These are phyloP conservation scores for Sesia bembeciformis DNA, from an alignment of 2,888 invertebrate genomes.

Conservation along the genomic window DNA sequence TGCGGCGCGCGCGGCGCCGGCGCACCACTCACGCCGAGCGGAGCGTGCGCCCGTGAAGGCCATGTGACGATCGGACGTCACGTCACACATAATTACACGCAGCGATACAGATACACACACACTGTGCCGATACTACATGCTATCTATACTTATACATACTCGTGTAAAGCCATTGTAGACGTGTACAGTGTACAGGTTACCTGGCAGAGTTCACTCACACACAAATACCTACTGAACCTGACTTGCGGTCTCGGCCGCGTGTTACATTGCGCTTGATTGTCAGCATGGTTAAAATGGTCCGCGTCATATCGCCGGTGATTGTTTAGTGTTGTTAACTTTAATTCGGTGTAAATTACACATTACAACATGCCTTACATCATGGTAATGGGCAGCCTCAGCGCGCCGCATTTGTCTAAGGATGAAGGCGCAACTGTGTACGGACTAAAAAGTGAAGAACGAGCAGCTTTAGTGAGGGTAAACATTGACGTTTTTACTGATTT, in stretches of 20 bases:
- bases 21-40: background rate
- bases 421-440: slow-evolving; percentile 66
- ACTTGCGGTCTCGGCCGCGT: slow-evolving; percentile 16
- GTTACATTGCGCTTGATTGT: background rate
- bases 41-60: slow-evolving; percentile 51
- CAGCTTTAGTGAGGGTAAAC: slow-evolving; percentile 27
- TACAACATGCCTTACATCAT: slow-evolving; percentile 64
- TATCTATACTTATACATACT: background rate
- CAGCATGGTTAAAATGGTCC: slow-evolving; percentile 31
- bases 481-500: background rate
- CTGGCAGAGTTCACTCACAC: slow-evolving; percentile 50
- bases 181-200: background rate
- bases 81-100: slow-evolving; percentile 23
- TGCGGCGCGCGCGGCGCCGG: no score
- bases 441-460: slow-evolving; percentile 61
- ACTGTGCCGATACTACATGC: slow-evolving; percentile 1
- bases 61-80: slow-evolving; percentile 41
- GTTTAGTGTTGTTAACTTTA: slow-evolving; percentile 6
- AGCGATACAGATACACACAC: slow-evolving; percentile 21
- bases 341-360: slow-evolving; percentile 2
- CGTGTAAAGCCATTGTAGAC: background rate
- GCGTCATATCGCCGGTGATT: slow-evolving; percentile 28
- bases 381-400: slow-evolving; percentile 65
- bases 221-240: slow-evolving; percentile 34
- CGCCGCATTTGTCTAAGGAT: slow-evolving; percentile 58